These are phyloP conservation scores for Zaprionus ornatus DNA, from an alignment of 1,140 invertebrate genomes.

Conservation along the genomic window DNA sequence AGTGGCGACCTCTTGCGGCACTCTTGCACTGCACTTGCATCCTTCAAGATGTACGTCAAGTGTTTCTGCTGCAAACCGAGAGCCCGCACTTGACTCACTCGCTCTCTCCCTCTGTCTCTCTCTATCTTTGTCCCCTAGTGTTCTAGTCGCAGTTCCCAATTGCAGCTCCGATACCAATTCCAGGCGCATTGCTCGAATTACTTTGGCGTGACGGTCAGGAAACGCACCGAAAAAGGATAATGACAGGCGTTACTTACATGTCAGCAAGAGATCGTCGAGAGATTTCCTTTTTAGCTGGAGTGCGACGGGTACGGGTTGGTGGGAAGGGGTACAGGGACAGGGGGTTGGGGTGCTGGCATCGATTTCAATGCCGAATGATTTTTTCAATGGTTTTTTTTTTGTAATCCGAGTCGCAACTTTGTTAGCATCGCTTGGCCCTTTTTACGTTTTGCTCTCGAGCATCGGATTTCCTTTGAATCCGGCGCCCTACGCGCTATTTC, in stretches of 20 bases:
- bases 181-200: conserved; percentile 26
- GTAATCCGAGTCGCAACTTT: conserved; percentile 71
- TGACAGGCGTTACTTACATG: conserved; percentile 47
- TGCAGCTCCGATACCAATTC: too few species aligned
- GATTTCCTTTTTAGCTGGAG: conserved; percentile 9
- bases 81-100: conserved; percentile 22
- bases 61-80: conserved; percentile 17
- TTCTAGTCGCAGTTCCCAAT: background rate
- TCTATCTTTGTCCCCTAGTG: background rate
- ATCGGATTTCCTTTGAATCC: conserved; percentile 47
- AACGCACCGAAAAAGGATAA: conserved; percentile 58
- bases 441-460: conserved; percentile 17
- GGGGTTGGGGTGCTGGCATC: conserved; percentile 13
- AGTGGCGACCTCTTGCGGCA: conserved; percentile 25
- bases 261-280: conserved; percentile 17
- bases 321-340: background rate
- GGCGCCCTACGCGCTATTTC: conserved; percentile 42
- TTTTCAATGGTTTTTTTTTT: conserved; percentile 6
- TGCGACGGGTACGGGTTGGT: too few species aligned
- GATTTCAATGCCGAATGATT: conserved; percentile 42
- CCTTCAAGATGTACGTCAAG: conserved; percentile 47
- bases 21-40: conserved; percentile 35
- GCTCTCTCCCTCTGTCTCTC: background rate
- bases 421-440: conserved; percentile 34
- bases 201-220: conserved; percentile 25